These are phyloP conservation scores for Dendrophyllia cribrosa DNA, from an alignment of 64 coral and sea anemone genomes.

Conservation along the genomic window DNA sequence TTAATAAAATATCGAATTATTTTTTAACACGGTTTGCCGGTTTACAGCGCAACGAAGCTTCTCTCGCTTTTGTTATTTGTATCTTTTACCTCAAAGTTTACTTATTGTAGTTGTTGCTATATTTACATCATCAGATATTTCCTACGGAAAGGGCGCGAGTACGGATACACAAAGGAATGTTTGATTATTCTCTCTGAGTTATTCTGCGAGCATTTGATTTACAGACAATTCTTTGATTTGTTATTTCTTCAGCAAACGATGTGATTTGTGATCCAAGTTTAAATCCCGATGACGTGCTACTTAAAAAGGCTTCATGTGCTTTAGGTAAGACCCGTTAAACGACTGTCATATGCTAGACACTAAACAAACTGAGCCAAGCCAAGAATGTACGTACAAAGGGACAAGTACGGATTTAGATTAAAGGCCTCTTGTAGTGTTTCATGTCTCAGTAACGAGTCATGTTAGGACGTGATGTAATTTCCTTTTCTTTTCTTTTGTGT, in stretches of 20 bases:
- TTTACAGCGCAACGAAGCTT: no score
- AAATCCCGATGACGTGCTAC: background rate
- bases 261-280: background rate
- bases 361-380: background rate
- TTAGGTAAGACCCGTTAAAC: constrained; percentile 15
- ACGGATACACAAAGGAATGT: background rate
- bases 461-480: background rate
- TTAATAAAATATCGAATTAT: no score
- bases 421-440: background rate
- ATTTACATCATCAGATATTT: background rate
- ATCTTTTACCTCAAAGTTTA: no score
- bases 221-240: background rate
- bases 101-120: background rate
- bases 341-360: background rate
- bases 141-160: constrained; percentile 25
- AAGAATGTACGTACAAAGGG: background rate
- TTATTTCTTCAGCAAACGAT: background rate
- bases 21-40: no score
- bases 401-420: background rate
- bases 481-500: background rate
- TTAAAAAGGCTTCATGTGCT: background rate
- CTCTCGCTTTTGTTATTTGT: no score
- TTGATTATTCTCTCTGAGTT: background rate
- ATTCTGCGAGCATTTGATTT: background rate
- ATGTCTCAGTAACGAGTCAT: background rate